These are phyloP conservation scores for Mesoligia furuncula DNA, from an alignment of 2,888 invertebrate genomes.

Conservation along the genomic window DNA sequence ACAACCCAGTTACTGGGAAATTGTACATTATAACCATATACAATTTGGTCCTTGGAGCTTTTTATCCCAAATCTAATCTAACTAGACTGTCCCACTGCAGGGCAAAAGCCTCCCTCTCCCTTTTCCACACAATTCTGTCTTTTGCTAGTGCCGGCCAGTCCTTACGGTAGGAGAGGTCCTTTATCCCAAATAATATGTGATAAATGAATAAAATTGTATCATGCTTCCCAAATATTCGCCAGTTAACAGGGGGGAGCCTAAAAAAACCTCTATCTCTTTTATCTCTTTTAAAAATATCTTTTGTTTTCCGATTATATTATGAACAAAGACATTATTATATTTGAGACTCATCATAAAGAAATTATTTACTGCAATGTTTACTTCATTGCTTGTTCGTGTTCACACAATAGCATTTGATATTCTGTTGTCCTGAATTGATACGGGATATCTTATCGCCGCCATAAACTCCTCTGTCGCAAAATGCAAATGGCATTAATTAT, in stretches of 20 bases:
- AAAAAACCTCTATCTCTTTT: no score
- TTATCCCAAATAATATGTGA: no score
- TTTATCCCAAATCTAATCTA: not conserved
- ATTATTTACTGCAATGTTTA: not conserved
- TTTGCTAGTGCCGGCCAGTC: no score
- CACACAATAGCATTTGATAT: not conserved
- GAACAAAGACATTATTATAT: not conserved
- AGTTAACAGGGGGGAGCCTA: no score
- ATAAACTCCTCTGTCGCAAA: slow-evolving; percentile 22
- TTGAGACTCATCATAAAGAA: not conserved
- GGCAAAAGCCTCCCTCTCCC: no score
- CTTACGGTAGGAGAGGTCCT: no score
- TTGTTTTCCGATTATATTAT: not conserved
- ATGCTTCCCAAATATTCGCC: no score
- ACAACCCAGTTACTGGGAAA: not conserved
- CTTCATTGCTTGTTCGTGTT: not conserved
- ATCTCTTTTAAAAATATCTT: not conserved
- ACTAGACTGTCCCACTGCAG: no score
- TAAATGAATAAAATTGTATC: no score
- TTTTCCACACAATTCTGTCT: no score
- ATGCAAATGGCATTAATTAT: slow-evolving; percentile 3
- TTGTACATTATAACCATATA: not conserved
- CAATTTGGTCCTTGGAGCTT: not conserved
- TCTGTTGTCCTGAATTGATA: slow-evolving; percentile 40
- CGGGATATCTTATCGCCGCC: slow-evolving; percentile 31